Base-by-base conservation (phyloP, 2,888 invertebrate genomes). In the Belgica antarctica region DNA sequence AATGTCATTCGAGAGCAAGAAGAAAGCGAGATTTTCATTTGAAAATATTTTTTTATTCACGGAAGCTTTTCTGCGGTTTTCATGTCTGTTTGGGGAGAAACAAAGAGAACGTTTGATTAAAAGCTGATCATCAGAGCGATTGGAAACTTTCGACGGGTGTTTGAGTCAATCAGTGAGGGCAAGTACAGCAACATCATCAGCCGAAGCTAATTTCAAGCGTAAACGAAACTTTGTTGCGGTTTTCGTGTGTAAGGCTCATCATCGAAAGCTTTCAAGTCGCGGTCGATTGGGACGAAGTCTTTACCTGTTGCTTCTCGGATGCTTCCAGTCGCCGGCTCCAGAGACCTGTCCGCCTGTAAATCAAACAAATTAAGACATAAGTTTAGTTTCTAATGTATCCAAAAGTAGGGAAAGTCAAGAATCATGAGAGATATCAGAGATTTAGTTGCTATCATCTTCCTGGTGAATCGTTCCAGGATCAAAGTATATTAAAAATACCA, bases 181-280 rank as follows among this genome's bases (percentile, higher is more conserved):
- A 68, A 68, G 68, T 68, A 68, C 52, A 68, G 68, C 68, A 68
- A 68, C 68, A 68, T 68, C 68, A 68, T 68, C 47, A 12, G 10
- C 10, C 15, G 41, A 52, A 57, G 52, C 24, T 47, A 46, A 68
- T 68, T 68, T 68, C 68, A 68, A 52, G 34, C 27, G 17, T 34
- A n/a, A 46, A 68, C 68, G 68, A 57, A 68, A 47, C 19, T 15
- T 68, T 57, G 65, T 65, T 65, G 65, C 65, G 65, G 65, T 65
- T 41, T 31, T 65, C 65, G 65, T 47, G 22, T 34, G n/a, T 19
- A 27, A 59, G 27, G 19, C 27, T 59, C 59, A 52, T 59, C 59
- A 59, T 59, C 24, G 7, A 52, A 52, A 46, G 17, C 17, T 52
- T 52, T 7, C 3, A 19, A 15, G 8, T 34, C 10, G 34, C 22